Evolutionary conservation across 2,797 vertebrate species (phyloP).

Genomic region (Enteromius radiatus): DNA sequence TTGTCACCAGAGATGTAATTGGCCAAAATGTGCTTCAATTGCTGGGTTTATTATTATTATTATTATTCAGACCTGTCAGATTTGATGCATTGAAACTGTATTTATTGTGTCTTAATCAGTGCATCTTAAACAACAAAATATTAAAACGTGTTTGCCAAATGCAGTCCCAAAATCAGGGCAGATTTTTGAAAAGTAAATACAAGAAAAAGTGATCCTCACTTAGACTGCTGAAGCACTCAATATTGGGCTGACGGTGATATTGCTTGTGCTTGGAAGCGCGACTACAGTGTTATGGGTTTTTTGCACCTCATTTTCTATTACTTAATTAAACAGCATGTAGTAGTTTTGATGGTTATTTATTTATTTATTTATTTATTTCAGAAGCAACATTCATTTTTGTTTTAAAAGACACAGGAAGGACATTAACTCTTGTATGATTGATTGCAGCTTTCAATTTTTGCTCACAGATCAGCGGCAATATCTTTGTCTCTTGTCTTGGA

Average conservation of each 20-base stretch:
- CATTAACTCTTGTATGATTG: conserved; percentile 39
- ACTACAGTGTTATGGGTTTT: conserved; percentile 29
- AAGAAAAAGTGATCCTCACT: neutral
- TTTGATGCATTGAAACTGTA: neutral
- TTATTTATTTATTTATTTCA: conserved; percentile 35
- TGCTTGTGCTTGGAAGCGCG: conserved; percentile 10
- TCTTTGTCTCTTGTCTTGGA: conserved; percentile 31
- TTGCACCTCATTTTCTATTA: conserved; percentile 28
- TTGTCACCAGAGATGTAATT: conserved; percentile 18
- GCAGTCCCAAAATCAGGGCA: neutral
- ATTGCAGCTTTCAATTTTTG: conserved; percentile 31
- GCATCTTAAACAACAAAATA: neutral
- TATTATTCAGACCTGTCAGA: neutral
- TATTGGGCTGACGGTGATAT: neutral
- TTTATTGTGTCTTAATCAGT: neutral
- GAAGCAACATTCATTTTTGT: conserved; percentile 10
- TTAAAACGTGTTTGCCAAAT: neutral
- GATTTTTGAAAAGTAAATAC: neutral
- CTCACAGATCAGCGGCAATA: conserved; percentile 14
- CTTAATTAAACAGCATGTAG: conserved; percentile 39
- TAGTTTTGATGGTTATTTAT: conserved; percentile 16
- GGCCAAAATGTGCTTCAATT: neutral
- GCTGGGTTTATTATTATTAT: neutral
- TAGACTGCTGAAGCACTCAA: conserved; percentile 28
- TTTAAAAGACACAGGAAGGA: conserved; percentile 25